Evolutionary conservation across 1,140 invertebrate species (phyloP), one percentile per base, ranked within the genome.

Genomic region (Pararge aegeria): DNA sequence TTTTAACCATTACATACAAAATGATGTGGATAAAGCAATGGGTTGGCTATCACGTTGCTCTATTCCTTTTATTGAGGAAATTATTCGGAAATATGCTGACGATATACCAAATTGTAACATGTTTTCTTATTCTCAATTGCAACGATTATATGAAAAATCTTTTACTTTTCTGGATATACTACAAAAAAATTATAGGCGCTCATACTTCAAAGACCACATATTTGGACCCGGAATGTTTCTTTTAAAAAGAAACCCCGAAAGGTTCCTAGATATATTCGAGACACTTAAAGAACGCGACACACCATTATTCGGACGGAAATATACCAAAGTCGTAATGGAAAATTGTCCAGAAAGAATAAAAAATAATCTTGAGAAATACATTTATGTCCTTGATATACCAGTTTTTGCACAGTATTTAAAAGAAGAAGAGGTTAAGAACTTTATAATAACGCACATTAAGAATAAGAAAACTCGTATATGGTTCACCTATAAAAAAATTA

Each of bases 11-110:
- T 66, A 70, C n/a, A 61, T 65, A 68, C 56, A 72, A 27, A 51
- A 64, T 2, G 37, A 75, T 57, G 2, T 68, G 21, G 27, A 68
- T 50, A 59, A 15, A 10, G 75, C 70, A 44, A 16, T 68, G 13
- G 81, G 83, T 55, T 85, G 82, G 82, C 48, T 85, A 38, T 69
- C 67, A 48, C 54, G 70, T 58, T 84, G 81, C 55, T 83, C 79
- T 6, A 7, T 57, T 21, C 3, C 55, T 18, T 78, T 83, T 20
- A 70, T 77, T 19, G 70, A 78, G 71, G 64, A 61, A 13, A 54
- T 61, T 5, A 20, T 79, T 0, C 50, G 65, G 50, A 71, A 78
- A 56, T 55, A 70, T 51, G 40, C 34, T 7, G 20, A 52, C 9
- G 40, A 65, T 5, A 71, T 82, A 19, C 57, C 66, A n/a, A 5